These are phyloP conservation scores for Aphidoletes aphidimyza DNA, from an alignment of 2,888 invertebrate species.

Conservation along the genomic window DNA sequence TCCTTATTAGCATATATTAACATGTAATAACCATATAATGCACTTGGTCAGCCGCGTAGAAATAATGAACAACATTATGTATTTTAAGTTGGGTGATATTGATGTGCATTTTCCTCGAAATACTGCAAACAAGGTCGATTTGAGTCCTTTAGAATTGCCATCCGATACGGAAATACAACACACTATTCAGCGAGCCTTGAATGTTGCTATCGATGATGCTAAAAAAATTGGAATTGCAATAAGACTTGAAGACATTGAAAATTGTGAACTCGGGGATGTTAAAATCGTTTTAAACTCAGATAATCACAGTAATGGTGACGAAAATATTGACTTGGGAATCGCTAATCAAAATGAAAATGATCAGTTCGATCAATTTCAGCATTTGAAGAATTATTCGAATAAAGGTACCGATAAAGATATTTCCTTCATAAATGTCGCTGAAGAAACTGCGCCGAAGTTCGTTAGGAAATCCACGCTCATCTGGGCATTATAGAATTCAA, in stretches of 20 bases:
- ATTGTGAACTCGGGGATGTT: neutral
- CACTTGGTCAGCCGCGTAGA: neutral
- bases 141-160: neutral
- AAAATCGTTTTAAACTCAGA: neutral
- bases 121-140: neutral
- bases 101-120: neutral
- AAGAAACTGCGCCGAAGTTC: neutral
- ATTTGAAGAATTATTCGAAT: neutral
- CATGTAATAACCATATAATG: too few relatives aligned
- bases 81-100: neutral
- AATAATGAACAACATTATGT: neutral
- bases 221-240: neutral
- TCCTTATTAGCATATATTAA: too few relatives aligned
- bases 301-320: neutral
- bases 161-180: neutral
- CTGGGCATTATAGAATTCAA: neutral
- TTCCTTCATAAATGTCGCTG: neutral
- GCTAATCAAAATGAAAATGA: neutral
- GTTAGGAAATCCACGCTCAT: neutral
- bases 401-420: neutral
- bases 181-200: neutral
- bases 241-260: neutral
- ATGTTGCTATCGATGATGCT: neutral
- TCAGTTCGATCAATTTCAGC: too few relatives aligned
- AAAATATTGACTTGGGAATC: neutral